Evolutionary conservation across 1,140 invertebrate species (phyloP), one percentile per base, ranked within the genome.

Genomic region (Philaenus spumarius): DNA sequence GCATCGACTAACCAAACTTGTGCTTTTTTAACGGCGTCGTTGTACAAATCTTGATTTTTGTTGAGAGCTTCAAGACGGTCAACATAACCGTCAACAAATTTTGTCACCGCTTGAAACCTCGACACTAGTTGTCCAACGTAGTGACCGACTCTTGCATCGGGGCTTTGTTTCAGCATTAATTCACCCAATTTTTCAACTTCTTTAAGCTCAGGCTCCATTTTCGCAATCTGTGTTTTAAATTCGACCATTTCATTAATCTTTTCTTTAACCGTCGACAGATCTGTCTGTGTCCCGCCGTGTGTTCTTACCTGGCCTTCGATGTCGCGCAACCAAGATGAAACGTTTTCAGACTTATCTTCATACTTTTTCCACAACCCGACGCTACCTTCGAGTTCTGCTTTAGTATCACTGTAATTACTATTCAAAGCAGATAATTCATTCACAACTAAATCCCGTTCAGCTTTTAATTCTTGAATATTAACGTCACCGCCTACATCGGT

Each of bases 311-410:
- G 83, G 48, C 81, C 83, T 76, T 97, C 93, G 60, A 85, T 86
- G 48, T 90, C 85, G 69, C 90, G 92, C n/a, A 97, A 70, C 90
- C 89, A 94, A 1, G 83, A 77, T 1, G 84, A 80, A 7, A 95
- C 78, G 58, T 80, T 81, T 64, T 95, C 92, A 37, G 48, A 60
- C 50, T 60, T 53, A 12, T 23, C 14, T 68, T 95, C 91, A 71
- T 93, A 93, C 56, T 84, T 80, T 59, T 87, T 80, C 86, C 90
- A 93, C 5, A 89, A 74, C 39, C 80, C 78, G 22, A 93, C 82
- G 66, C 89, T 86, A 45, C 82, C 77, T 67, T 87, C 80, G 1
- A 94, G 71, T 46, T 82, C 74, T 6, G 76, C 73, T 66, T 87
- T 87, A 20, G 89, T 90, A 65, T 81, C 78, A 17, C 76, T 70